Conservation (phyloP, 1,140 invertebrate species). For the Leptinotarsa texana region DNA sequence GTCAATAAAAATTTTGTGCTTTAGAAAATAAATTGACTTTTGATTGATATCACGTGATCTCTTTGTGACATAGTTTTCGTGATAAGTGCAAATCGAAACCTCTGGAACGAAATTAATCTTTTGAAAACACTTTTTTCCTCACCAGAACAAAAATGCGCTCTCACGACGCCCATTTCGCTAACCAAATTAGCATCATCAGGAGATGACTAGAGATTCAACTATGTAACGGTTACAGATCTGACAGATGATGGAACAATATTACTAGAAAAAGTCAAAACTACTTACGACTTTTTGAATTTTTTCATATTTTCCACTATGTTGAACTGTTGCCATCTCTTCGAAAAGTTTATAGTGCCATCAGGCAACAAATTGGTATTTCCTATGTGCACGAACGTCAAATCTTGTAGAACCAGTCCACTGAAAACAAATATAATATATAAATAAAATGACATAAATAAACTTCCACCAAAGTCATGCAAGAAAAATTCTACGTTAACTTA, state of each 20-base stretch:
- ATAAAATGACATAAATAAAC: background rate
- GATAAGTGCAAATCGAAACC: too few species aligned
- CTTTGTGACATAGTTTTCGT: too few species aligned
- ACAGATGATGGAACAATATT: slow-evolving; percentile 16
- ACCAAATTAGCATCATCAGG: too few species aligned
- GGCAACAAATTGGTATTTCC: slow-evolving; percentile 89
- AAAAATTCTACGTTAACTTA: slow-evolving; percentile 60
- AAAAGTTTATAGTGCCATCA: slow-evolving; percentile 93
- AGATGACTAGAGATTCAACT: background rate
- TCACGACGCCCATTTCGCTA: too few species aligned
- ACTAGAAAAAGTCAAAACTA: slow-evolving; percentile 32
- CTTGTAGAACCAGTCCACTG: slow-evolving; percentile 97
- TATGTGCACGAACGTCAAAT: slow-evolving; percentile 98
- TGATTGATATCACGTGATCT: too few species aligned
- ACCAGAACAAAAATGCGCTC: too few species aligned
- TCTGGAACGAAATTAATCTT: too few species aligned
- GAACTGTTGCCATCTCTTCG: slow-evolving; percentile 97
- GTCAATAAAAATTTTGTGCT: too few species aligned
- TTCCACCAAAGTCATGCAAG: background rate
- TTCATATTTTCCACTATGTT: slow-evolving; percentile 98
- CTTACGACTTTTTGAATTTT: slow-evolving; percentile 91
- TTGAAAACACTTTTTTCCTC: too few species aligned
- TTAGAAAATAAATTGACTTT: too few species aligned
- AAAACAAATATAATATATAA: slow-evolving; percentile 49
- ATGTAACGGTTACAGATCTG: slow-evolving; percentile 15